Base-by-base conservation (phyloP, 2,888 invertebrate species). In the Dyspetes luteomarginatus region DNA sequence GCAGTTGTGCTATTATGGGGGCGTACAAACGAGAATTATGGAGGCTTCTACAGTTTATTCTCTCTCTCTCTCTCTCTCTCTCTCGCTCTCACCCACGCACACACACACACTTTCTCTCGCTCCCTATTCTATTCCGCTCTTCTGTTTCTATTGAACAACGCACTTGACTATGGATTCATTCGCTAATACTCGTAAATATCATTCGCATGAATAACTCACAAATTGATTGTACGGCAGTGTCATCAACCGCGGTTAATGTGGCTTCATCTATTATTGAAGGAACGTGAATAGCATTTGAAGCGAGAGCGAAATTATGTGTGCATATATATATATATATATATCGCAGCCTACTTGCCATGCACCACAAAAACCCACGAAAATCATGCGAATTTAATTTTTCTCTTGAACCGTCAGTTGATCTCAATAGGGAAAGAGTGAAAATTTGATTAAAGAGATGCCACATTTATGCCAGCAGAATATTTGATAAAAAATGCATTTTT, bases 31-130 rank as follows among this genome's bases (percentile, higher is more conserved):
- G 45, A 48, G 17, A 48, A 48, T 17, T 48, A 48, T 2, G 17
- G 74, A 65, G 69, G 78, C 73, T 74, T 79, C 78, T 68, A 69
- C 56, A 50, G 68, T 79, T 74, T 58, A 50, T 50, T 74, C 48
- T 71, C 45, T 56, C 43, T 52, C 72, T 76, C 43, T 69, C 62
- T n/a, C n/a, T 41, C 52, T 55, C 50, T 28, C 58, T 24, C 50
- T 48, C 9, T 26, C 48, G 30, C 9, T 30, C 19, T 50, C 48
- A 76, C 74, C n/a, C n/a, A 41, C 43, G 55, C 36, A 7, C 36
- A 36, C 7, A 36, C 7, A 36, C 36, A 7, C 3, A n/a, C n/a
- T 71, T 48, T 43, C 55, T 30, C 50, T 45, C 75, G 50, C 26
- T 26, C 58, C 9, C 43, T 65, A 26, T 22, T 67, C 36, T n/a